Evolutionary conservation across 2,113 vertebrate species (phyloP).

Genomic region (Petromus typicus): DNA sequence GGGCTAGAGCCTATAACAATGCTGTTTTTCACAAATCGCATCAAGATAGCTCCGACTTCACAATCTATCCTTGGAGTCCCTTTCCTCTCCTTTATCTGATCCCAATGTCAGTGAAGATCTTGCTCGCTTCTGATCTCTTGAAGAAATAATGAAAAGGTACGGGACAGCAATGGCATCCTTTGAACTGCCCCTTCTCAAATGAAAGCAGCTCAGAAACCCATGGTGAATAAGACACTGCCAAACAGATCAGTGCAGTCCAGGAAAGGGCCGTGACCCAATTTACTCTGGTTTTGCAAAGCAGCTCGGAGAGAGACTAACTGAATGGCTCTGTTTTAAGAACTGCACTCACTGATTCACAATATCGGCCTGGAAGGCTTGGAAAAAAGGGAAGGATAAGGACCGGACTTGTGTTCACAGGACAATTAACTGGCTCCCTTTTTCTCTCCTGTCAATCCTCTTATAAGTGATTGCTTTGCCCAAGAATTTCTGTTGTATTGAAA

Average conservation of each 20-base stretch:
- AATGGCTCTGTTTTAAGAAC: conserved; percentile 17
- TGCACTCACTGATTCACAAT: background rate
- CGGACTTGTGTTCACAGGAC: background rate
- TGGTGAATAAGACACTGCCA: background rate
- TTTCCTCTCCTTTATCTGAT: conserved; percentile 51
- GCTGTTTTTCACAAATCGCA: background rate
- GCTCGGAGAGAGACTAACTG: background rate
- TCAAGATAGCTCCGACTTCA: conserved; percentile 34
- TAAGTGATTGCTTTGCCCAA: background rate
- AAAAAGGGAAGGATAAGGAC: background rate
- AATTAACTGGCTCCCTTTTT: background rate
- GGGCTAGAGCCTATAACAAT: background rate
- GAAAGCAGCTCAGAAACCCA: conserved; percentile 33
- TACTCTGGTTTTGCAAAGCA: background rate
- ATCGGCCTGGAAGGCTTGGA: background rate
- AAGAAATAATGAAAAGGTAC: conserved; percentile 52
- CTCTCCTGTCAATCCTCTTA: background rate
- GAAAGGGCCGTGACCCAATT: background rate
- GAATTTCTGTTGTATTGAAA: background rate
- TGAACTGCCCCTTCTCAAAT: background rate
- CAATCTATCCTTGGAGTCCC: background rate
- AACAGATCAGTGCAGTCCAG: background rate
- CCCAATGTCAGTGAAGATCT: background rate
- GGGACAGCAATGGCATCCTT: background rate
- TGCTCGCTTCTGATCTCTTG: conserved; percentile 42